Conservation (phyloP, 2,888 invertebrate species). For the Dione juno region DNA sequence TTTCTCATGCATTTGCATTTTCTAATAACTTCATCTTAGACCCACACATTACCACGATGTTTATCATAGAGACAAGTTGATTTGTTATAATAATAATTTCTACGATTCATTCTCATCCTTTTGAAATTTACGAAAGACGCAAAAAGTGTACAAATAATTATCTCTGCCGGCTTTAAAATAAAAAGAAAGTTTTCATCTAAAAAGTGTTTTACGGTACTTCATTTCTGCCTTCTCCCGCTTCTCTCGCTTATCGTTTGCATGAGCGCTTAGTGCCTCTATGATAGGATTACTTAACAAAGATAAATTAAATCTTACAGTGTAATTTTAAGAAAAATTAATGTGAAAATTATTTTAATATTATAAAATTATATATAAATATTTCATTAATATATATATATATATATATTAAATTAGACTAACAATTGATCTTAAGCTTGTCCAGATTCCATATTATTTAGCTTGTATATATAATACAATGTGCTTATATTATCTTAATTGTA, state of each 20-base stretch:
- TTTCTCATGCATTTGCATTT: slow-evolving; percentile 11
- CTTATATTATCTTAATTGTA: background rate
- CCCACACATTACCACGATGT: slow-evolving; percentile 15
- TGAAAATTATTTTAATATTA: too few species aligned
- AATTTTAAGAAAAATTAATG: background rate
- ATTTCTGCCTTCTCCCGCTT: background rate
- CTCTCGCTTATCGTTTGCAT: background rate
- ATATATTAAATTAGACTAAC: too few species aligned
- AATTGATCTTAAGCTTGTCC: too few species aligned
- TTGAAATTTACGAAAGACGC: background rate
- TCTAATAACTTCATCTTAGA: background rate
- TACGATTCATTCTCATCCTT: background rate
- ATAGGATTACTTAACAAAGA: background rate
- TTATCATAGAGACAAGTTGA: background rate
- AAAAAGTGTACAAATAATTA: background rate
- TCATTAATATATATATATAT: too few species aligned
- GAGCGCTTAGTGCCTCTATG: slow-evolving; percentile 3
- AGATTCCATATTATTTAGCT: too few species aligned
- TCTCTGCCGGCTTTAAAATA: background rate
- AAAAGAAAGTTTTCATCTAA: background rate
- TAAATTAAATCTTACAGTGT: background rate
- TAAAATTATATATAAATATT: too few species aligned
- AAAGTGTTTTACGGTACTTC: slow-evolving; percentile 1
- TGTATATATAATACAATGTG: too few species aligned
- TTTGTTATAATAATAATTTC: background rate